Evolutionary conservation across 2,797 vertebrate species (phyloP).

Genomic region (Morus bassanus): DNA sequence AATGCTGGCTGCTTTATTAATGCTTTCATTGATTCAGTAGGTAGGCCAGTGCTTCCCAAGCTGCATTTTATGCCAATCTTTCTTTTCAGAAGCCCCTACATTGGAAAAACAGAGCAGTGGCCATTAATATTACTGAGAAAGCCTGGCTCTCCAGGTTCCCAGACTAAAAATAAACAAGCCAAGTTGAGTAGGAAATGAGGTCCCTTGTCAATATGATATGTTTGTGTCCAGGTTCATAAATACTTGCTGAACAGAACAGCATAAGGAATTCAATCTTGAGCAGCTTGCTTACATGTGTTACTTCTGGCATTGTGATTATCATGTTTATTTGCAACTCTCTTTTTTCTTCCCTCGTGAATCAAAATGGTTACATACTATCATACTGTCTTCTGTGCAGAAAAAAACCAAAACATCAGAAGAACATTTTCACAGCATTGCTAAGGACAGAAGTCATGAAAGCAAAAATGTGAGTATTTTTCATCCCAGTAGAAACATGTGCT

Average conservation of each 20-base stretch:
- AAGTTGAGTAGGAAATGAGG: neutral
- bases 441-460: neutral
- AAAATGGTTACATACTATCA: neutral
- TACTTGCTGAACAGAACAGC: neutral
- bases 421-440: neutral
- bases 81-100: neutral
- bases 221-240: constrained; percentile 17
- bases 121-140: constrained; percentile 6
- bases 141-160: neutral
- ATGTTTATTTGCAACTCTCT: neutral
- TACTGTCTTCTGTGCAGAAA: constrained; percentile 18
- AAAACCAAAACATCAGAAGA: neutral
- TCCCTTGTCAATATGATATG: neutral
- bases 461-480: constrained; percentile 14
- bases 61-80: neutral
- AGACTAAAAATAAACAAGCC: constrained; percentile 41
- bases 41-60: neutral
- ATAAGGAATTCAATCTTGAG: neutral
- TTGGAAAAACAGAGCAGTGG: neutral
- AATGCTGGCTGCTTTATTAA: neutral
- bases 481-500: neutral
- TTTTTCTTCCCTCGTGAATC: neutral
- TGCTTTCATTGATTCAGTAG: neutral
- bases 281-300: neutral
- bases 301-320: neutral